Conservation (phyloP, 2,113 vertebrate species). For the Python bivittatus region DNA sequence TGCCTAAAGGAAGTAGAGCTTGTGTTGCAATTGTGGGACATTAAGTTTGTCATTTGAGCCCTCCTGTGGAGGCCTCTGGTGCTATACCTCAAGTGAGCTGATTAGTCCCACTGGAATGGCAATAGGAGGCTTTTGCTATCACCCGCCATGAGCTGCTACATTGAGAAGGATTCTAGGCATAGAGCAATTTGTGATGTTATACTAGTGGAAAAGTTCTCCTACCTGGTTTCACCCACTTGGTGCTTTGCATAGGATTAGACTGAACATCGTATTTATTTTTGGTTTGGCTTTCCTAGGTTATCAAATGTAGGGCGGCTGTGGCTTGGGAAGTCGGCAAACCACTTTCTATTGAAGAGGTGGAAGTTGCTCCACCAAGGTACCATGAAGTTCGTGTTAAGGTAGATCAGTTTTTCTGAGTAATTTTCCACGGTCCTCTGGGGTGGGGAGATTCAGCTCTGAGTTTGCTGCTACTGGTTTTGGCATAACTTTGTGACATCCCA, state of each 20-base stretch:
- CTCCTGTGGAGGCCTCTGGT: not conserved
- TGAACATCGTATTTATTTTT: not conserved
- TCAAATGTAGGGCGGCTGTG: conserved; percentile 67
- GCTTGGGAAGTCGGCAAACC: conserved; percentile 66
- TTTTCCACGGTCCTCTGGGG: not conserved
- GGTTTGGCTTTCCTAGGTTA: conserved; percentile 46
- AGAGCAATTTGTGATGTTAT: not conserved
- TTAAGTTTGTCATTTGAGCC: not conserved
- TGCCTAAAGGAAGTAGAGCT: not conserved
- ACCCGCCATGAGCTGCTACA: not conserved
- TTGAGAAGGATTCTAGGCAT: not conserved
- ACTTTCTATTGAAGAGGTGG: conserved; percentile 69
- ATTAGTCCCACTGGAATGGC: not conserved
- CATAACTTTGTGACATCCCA: not conserved
- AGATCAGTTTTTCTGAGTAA: not conserved
- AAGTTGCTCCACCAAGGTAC: conserved; percentile 69
- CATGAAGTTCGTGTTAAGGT: conserved; percentile 72
- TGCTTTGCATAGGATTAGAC: not conserved
- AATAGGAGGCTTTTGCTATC: not conserved
- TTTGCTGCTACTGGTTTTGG: not conserved
- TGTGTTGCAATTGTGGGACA: not conserved
- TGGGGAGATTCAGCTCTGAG: not conserved
- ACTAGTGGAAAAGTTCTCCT: not conserved
- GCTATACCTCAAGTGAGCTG: not conserved
- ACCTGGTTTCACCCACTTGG: not conserved